Percentiles rank a stretch among this genome's conserved stretches.
phyloP scores from a whole-genome alignment of 2,888 invertebrate genomes.

The Baccha elongata region DNA sequence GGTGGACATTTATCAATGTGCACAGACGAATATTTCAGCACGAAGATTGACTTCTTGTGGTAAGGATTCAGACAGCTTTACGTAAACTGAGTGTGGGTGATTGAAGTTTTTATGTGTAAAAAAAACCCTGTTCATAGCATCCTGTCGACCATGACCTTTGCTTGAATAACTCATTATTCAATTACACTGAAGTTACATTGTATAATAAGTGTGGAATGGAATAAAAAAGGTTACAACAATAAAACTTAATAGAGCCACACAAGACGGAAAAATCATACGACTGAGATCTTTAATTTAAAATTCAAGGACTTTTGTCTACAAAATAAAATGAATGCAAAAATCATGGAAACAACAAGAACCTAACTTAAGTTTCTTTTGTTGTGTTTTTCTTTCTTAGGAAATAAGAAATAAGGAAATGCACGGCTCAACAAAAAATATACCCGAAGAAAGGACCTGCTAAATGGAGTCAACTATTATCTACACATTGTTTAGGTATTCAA shows the following conservation, averaged over 20 bases:
- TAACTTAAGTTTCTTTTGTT: conserved; percentile 14
- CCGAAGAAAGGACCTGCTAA: not conserved
- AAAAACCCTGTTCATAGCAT: conserved; percentile 6
- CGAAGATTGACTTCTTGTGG: conserved; percentile 16
- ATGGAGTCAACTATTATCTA: conserved; percentile 34
- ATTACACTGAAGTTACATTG: not conserved
- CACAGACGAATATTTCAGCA: conserved; percentile 14
- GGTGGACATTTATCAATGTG: conserved; percentile 24
- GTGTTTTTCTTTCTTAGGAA: conserved; percentile 15
- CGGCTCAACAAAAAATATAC: conserved; percentile 8
- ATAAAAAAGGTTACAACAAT: not conserved
- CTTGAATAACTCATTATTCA: conserved; percentile 33
- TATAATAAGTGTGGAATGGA: not conserved
- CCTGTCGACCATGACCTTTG: conserved; percentile 10
- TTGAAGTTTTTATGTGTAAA: not conserved
- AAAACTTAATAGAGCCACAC: not conserved
- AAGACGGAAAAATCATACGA: not conserved
- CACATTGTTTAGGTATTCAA: conserved; percentile 54
- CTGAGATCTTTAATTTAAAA: conserved; percentile 8
- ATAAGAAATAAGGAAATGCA: conserved; percentile 9
- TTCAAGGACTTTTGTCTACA: conserved; percentile 25
- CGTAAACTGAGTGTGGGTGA: not conserved
- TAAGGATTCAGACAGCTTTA: not conserved
- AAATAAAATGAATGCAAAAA: conserved; percentile 25
- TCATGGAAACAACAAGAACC: conserved; percentile 8